A percentile compares a stretch with the other conserved stretches of the same genome.
These are phyloP conservation scores for Amphiprion percula DNA, from an alignment of 2,113 vertebrate genomes.

Conservation along the genomic window DNA sequence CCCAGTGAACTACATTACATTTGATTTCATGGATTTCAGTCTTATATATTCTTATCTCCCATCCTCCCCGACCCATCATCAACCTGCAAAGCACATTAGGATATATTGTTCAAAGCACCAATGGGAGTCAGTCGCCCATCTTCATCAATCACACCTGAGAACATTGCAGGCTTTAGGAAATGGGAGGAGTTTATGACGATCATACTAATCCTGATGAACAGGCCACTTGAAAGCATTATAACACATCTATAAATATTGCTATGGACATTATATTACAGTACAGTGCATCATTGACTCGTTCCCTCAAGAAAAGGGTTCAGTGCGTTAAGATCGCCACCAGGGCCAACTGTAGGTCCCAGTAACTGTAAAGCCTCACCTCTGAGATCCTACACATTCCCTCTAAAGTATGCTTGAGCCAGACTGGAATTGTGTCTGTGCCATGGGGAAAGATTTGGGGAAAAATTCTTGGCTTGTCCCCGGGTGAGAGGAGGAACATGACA, in stretches of 20 bases:
- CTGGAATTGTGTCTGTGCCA: constrained; percentile 51
- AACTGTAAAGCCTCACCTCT: constrained; percentile 51
- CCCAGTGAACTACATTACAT: constrained; percentile 76
- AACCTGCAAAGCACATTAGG: constrained; percentile 73
- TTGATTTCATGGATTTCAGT: constrained; percentile 57
- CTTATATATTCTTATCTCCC: constrained; percentile 46
- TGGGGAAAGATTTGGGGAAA: constrained; percentile 50
- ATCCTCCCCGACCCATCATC: constrained; percentile 61
- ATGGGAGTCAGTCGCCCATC: constrained; percentile 42
- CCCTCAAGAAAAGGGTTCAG: constrained; percentile 81
- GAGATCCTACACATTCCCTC: constrained; percentile 49
- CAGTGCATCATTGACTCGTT: constrained; percentile 87
- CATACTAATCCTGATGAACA: constrained; percentile 70
- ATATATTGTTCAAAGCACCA: constrained; percentile 70
- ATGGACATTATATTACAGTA: constrained; percentile 87
- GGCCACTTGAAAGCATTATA: constrained; percentile 78
- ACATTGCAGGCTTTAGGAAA: constrained; percentile 70
- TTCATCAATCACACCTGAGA: constrained; percentile 78
- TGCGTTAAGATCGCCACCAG: constrained; percentile 80
- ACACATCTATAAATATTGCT: constrained; percentile 89
- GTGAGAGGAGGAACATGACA: constrained; percentile 35
- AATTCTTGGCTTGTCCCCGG: constrained; percentile 25
- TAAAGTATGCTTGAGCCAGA: constrained; percentile 55
- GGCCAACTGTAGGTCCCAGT: constrained; percentile 77
- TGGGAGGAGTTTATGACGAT: constrained; percentile 60